Conservation (phyloP, 2,888 invertebrate species). For the Hemicrepidius hirtus region DNA sequence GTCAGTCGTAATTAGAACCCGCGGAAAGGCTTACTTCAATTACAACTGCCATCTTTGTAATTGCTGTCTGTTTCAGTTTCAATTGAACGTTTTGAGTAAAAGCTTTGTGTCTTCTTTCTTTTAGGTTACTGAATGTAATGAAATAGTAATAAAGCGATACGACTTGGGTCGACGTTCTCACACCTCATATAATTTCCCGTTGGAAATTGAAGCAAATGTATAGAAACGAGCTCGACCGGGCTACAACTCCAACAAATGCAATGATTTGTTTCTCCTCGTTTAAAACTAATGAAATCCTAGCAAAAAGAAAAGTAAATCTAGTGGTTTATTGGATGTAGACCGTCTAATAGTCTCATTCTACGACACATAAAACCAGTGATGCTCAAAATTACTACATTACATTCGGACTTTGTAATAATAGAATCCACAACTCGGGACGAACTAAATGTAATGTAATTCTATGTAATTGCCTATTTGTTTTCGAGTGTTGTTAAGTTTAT, state of each 20-base stretch:
- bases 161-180: constrained; percentile 18
- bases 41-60: constrained; percentile 52
- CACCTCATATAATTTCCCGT: constrained; percentile 30
- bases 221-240: constrained; percentile 18
- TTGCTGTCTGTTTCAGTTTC: constrained; percentile 51
- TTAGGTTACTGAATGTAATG: not conserved
- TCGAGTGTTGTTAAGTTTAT: constrained; percentile 51
- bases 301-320: constrained; percentile 49
- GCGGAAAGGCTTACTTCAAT: constrained; percentile 52
- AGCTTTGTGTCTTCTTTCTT: constrained; percentile 21
- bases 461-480: constrained; percentile 54
- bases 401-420: constrained; percentile 56
- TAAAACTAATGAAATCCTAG: constrained; percentile 46
- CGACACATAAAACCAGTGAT: constrained; percentile 59
- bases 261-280: constrained; percentile 44
- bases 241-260: constrained; percentile 29
- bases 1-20: constrained; percentile 53
- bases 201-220: constrained; percentile 35
- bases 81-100: constrained; percentile 47
- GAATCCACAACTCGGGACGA: constrained; percentile 56
- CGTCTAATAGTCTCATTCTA: constrained; percentile 48
- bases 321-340: constrained; percentile 51
- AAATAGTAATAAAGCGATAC: constrained; percentile 27
- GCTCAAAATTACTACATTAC: constrained; percentile 60
- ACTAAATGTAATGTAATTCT: constrained; percentile 58